Base-by-base conservation (phyloP, 2,888 invertebrate genomes). In the Pseudococcus longispinus region DNA sequence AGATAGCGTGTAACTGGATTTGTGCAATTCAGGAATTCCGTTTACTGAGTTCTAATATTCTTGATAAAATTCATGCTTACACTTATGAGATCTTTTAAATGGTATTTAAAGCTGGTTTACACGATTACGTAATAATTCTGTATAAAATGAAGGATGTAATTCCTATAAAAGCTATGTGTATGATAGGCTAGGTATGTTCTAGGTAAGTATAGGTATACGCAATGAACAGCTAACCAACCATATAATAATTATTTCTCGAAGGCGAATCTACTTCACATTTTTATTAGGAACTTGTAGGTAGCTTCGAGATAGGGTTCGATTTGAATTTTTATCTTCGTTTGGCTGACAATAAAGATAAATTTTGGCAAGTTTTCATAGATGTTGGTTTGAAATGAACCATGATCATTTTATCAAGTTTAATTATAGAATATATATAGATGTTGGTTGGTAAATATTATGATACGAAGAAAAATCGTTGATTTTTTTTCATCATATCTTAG, bases 61-160 rank as follows among this genome's bases (percentile, higher is more conserved):
- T 65, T 23, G 26, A 29, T 70, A 32, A 60, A 60, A 60, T 15
- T 55, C 23, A 60, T 23, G 13, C 60, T 70, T 26, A 70, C 18
- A 70, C 70, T 5, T 29, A 29, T 65, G 65, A 26, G 9, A 26
- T 70, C 29, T 70, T 70, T 18, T 29, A 70, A 70, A 70, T 18
- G 29, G 70, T 70, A 70, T 70, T 70, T 70, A 29, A 70, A 70
- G 70, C 70, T 70, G 70, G 70, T 70, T 70, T 70, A 70, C 29
- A 29, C 2, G 3, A 4, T 70, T 70, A 70, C 70, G 29, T 70
- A 29, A 70, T 29, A 29, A 23, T 23, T 55, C 55, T 55, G 55
- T 55, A 55, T 55, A 60, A 60, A 70, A 70, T 70, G 29, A 70
- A 70, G 70, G 70, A 70, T 70, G 20, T 70, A 70, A 70, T 70